phyloP scores from a whole-genome alignment of 2,888 invertebrate genomes.

The Taphrorychus bicolor region DNA sequence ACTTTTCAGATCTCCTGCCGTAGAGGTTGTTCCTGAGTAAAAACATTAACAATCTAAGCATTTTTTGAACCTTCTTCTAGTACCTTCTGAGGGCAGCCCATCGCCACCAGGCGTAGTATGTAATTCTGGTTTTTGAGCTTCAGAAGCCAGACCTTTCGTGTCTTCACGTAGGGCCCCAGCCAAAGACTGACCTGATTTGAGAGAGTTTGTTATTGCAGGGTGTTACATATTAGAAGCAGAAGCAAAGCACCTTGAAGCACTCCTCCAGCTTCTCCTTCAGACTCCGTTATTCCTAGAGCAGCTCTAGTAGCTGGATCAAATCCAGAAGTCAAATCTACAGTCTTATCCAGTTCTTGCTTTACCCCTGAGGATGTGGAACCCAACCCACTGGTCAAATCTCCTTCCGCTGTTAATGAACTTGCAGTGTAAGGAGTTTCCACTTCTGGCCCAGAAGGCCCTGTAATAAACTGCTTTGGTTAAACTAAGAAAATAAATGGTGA shows the following conservation, averaged over 20 bases:
- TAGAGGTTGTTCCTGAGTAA: not conserved
- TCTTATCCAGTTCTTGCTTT: not conserved
- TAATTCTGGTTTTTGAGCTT: too few species aligned
- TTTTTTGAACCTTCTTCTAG: not conserved
- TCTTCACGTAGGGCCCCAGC: too few species aligned
- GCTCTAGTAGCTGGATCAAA: not conserved
- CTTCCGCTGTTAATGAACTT: constrained; percentile 15
- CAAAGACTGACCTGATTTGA: too few species aligned
- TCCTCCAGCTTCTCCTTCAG: too few species aligned
- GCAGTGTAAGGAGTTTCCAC: constrained; percentile 22
- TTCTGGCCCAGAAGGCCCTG: constrained; percentile 31
- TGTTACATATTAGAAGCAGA: too few species aligned
- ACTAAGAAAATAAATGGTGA: too few species aligned
- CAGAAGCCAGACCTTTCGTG: too few species aligned
- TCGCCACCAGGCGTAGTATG: too few species aligned
- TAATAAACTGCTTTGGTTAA: not conserved
- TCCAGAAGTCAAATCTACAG: constrained; percentile 11
- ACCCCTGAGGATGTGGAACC: constrained; percentile 19
- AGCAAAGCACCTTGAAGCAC: too few species aligned
- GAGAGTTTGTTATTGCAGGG: too few species aligned
- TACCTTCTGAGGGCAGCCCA: not conserved
- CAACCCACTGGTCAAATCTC: too few species aligned
- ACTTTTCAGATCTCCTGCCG: constrained; percentile 22
- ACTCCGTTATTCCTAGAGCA: not conserved
- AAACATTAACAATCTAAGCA: not conserved